These are phyloP conservation scores for Halocynthia aurantium DNA, from an alignment of 23 tunicate genomes.

Conservation along the genomic window DNA sequence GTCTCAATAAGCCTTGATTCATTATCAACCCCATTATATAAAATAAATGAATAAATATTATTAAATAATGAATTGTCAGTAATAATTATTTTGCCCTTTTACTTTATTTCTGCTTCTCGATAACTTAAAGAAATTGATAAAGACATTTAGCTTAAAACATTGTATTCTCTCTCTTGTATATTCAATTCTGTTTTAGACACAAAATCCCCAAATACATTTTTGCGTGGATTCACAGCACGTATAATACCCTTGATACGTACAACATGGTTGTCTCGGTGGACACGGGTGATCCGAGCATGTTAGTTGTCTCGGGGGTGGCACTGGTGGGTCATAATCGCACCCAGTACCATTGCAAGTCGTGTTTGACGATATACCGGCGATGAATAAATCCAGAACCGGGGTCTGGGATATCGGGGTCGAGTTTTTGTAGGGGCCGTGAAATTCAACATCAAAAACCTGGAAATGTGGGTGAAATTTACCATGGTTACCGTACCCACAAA, in stretches of 20 bases:
- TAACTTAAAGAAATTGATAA: too few relatives aligned
- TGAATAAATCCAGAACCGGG: slow-evolving; percentile 59
- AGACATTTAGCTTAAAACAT: too few relatives aligned
- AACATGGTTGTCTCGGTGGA: slow-evolving; percentile 82
- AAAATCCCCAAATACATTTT: slow-evolving; percentile 64
- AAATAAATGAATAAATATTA: too few relatives aligned
- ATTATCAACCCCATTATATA: too few relatives aligned
- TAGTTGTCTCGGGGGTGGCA: slow-evolving; percentile 61
- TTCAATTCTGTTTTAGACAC: slow-evolving; percentile 9
- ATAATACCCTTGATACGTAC: slow-evolving; percentile 55
- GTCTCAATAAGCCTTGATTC: too few relatives aligned
- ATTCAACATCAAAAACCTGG: slow-evolving; percentile 59
- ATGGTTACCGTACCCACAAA: background rate
- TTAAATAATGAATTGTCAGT: too few relatives aligned
- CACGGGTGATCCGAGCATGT: slow-evolving; percentile 83
- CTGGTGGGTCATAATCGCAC: slow-evolving; percentile 73
- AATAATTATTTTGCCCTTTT: too few relatives aligned
- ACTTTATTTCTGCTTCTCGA: too few relatives aligned
- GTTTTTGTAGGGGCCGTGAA: slow-evolving; percentile 58
- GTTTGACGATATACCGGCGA: slow-evolving; percentile 29
- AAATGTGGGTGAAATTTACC: background rate
- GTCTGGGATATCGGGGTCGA: slow-evolving; percentile 80
- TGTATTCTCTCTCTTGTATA: too few relatives aligned
- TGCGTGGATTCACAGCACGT: slow-evolving; percentile 86
- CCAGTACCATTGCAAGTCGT: slow-evolving; percentile 33